These are phyloP conservation scores for Zalophus californianus DNA, from an alignment of 2,797 vertebrate species.

Conservation along the genomic window DNA sequence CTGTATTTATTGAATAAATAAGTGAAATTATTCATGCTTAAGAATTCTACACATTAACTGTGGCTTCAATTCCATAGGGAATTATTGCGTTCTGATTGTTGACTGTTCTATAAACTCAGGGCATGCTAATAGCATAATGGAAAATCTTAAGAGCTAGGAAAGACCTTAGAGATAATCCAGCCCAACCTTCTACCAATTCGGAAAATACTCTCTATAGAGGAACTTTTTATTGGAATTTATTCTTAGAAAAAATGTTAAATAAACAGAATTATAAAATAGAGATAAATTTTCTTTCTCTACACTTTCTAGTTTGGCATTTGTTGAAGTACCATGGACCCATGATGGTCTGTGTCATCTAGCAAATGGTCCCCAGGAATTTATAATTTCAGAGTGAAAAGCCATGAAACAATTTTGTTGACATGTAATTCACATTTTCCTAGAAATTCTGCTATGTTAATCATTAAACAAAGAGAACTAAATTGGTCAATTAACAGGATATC, in stretches of 20 bases:
- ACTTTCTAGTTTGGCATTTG: conserved; percentile 48
- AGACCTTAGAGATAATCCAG: conserved; percentile 40
- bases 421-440: conserved; percentile 40
- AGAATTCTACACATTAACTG: conserved; percentile 33
- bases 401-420: conserved; percentile 26
- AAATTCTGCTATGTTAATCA: conserved; percentile 12
- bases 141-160: conserved; percentile 1
- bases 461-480: conserved; percentile 30
- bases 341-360: not conserved
- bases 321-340: not conserved
- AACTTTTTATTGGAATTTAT: conserved; percentile 39
- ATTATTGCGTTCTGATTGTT: conserved; percentile 44
- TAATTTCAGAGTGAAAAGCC: conserved; percentile 43
- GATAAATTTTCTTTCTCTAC: not conserved
- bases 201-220: not conserved
- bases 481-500: not conserved
- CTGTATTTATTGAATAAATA: conserved; percentile 41
- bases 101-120: conserved; percentile 12
- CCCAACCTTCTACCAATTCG: conserved; percentile 20
- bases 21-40: conserved; percentile 47
- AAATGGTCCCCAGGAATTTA: not conserved
- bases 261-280: conserved; percentile 10
- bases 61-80: not conserved
- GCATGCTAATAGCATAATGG: conserved; percentile 28
- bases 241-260: conserved; percentile 48